Evolutionary conservation across 2,888 invertebrate species (phyloP).

Genomic region (Branchipolynoe longqiensis): DNA sequence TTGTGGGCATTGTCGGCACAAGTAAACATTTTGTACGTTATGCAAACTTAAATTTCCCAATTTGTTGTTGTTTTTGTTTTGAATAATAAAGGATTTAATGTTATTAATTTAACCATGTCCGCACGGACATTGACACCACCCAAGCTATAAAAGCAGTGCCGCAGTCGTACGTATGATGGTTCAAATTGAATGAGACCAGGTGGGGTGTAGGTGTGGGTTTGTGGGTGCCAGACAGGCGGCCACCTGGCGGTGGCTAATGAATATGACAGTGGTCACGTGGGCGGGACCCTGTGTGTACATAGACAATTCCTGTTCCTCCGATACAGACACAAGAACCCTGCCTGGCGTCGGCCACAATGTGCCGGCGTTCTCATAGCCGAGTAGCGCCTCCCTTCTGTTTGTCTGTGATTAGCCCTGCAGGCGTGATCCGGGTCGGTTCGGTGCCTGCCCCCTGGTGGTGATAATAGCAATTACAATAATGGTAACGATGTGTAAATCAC

Average conservation of each 20-base stretch:
- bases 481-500: too few species aligned
- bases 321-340: conserved; percentile 4
- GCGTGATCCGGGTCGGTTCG: conserved; percentile 21
- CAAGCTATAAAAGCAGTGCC: too few species aligned
- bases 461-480: too few species aligned
- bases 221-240: too few species aligned
- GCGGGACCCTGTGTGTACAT: too few species aligned
- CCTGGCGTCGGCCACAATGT: conserved; percentile 23
- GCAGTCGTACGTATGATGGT: neutral
- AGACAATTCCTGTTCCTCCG: conserved; percentile 28
- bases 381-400: conserved; percentile 42
- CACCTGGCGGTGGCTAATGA: too few species aligned
- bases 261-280: too few species aligned
- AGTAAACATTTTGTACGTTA: conserved; percentile 31
- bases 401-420: conserved; percentile 21
- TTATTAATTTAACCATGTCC: too few species aligned
- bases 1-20: neutral
- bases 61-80: too few species aligned
- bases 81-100: too few species aligned
- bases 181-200: neutral
- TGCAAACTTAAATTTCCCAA: conserved; percentile 55
- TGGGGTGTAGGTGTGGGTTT: neutral
- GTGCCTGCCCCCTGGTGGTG: too few species aligned
- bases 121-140: too few species aligned
- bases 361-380: conserved; percentile 34